Percentiles rank a stretch among this genome's conserved stretches.
Evolutionary conservation across 2,797 vertebrate species (phyloP).

Genomic region (Megaceryle alcyon): DNA sequence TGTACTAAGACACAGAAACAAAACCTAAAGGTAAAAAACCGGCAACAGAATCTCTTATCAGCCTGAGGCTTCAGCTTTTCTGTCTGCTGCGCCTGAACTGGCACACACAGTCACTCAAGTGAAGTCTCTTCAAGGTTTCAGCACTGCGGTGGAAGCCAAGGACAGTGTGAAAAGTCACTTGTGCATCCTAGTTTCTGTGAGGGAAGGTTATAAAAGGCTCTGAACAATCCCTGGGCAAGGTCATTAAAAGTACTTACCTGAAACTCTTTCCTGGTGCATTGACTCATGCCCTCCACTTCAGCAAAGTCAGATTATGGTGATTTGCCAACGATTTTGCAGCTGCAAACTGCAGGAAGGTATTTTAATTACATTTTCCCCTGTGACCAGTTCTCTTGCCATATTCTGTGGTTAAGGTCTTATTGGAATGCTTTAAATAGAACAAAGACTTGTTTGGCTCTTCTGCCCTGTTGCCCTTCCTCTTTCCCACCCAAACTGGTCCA

Average conservation of each 20-base stretch:
- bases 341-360: slow-evolving; percentile 55
- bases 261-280: slow-evolving; percentile 25
- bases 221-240: background rate
- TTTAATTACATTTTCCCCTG: slow-evolving; percentile 63
- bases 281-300: slow-evolving; percentile 44
- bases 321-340: slow-evolving; percentile 52
- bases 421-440: slow-evolving; percentile 47
- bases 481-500: background rate
- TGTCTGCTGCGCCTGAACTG: background rate
- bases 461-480: background rate
- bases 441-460: background rate
- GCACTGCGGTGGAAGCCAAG: background rate
- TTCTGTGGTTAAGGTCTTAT: slow-evolving; percentile 30
- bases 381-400: slow-evolving; percentile 19
- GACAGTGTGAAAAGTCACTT: background rate
- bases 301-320: slow-evolving; percentile 37
- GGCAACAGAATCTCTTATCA: background rate
- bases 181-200: background rate
- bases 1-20: background rate
- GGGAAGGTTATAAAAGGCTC: background rate
- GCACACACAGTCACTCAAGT: background rate
- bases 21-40: background rate
- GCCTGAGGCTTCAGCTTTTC: background rate
- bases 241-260: slow-evolving; percentile 39
- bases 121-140: background rate